phyloP scores from a whole-genome alignment of 2,888 invertebrate genomes.

The Harpalus rubripes region DNA sequence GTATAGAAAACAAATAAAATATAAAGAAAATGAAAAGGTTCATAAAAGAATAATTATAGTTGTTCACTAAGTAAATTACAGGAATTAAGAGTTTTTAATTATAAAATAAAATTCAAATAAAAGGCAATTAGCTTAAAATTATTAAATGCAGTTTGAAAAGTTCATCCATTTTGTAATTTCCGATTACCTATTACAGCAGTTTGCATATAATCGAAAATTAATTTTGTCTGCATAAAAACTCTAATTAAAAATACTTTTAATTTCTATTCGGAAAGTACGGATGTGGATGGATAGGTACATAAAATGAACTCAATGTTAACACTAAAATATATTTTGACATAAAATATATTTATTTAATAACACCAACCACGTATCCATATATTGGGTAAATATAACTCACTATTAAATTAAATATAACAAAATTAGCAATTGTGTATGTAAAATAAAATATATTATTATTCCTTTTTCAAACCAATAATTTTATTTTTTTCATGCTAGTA shows the following conservation, averaged over 20 bases:
- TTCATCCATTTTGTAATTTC: conserved; percentile 44
- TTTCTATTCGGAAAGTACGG: conserved; percentile 19
- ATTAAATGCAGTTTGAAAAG: conserved; percentile 25
- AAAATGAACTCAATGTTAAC: conserved; percentile 23
- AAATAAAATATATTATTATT: conserved; percentile 9
- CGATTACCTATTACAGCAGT: conserved; percentile 40
- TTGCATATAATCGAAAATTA: conserved; percentile 49
- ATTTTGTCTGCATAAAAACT: conserved; percentile 37
- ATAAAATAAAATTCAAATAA: conserved; percentile 40
- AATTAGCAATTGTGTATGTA: conserved; percentile 26
- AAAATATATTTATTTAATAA: conserved; percentile 23
- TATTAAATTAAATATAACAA: conserved; percentile 14
- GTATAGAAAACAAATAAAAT: neutral
- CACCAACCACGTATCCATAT: conserved; percentile 11
- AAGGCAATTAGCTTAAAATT: conserved; percentile 28
- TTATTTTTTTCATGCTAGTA: neutral
- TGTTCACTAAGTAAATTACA: conserved; percentile 24
- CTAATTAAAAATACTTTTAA: conserved; percentile 51
- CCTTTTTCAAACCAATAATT: conserved; percentile 2
- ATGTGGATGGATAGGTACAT: neutral
- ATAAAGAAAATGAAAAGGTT: neutral
- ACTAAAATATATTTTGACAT: conserved; percentile 3
- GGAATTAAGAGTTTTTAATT: conserved; percentile 49
- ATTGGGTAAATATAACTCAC: conserved; percentile 11
- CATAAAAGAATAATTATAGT: conserved; percentile 25